These are phyloP conservation scores for Diachasmimorpha longicaudata DNA, from an alignment of 1,140 invertebrate genomes.

Conservation along the genomic window DNA sequence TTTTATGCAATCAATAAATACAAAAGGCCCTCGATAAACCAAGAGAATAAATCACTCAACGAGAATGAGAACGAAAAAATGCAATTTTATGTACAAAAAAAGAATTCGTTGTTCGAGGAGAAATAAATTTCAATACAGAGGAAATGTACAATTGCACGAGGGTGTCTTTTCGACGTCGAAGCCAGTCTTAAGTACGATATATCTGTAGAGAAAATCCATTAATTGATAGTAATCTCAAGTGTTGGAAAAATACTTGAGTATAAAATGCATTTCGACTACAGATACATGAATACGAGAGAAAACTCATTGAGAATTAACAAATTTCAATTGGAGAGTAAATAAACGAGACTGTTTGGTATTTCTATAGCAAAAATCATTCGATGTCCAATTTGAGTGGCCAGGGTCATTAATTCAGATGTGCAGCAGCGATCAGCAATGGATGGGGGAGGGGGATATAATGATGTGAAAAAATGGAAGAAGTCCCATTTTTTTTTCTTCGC, in stretches of 20 bases:
- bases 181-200: conserved; percentile 53
- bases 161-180: conserved; percentile 20
- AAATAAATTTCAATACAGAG: not conserved
- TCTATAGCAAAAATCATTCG: conserved; percentile 44
- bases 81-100: conserved; percentile 52
- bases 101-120: not conserved
- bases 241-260: too few species aligned
- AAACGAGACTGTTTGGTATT: not conserved
- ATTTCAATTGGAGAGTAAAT: not conserved
- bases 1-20: conserved; percentile 30
- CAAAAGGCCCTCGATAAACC: conserved; percentile 34
- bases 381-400: conserved; percentile 51
- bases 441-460: conserved; percentile 36
- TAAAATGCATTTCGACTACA: conserved; percentile 44
- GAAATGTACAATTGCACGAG: conserved; percentile 10
- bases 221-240: not conserved
- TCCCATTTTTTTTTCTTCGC: conserved; percentile 13
- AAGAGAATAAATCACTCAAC: conserved; percentile 34
- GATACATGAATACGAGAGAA: conserved; percentile 45
- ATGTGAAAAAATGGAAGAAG: not conserved
- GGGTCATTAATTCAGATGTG: conserved; percentile 40
- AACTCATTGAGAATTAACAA: conserved; percentile 14
- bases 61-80: conserved; percentile 36
- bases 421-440: conserved; percentile 52
- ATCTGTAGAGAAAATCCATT: conserved; percentile 37